A percentile compares a stretch with the other conserved stretches of the same genome.
Conservation (phyloP, 1,140 invertebrate species). For the Chionoecetes opilio region DNA sequence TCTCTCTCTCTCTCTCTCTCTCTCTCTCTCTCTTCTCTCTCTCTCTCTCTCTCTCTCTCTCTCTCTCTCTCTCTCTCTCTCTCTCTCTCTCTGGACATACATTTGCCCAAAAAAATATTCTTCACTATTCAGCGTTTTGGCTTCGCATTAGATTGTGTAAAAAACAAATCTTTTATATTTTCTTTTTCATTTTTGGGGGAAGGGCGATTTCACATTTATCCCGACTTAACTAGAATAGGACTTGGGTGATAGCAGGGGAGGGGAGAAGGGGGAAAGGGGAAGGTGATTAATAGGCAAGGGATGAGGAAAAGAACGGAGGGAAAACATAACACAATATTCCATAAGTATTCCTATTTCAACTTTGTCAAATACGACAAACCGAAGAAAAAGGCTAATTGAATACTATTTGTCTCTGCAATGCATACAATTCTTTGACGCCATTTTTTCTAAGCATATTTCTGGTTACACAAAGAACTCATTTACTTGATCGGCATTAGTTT, state of each 20-base stretch:
- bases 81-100: background rate
- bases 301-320: background rate
- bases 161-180: background rate
- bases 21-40: background rate
- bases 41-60: constrained; percentile 27
- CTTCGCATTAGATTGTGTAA: background rate
- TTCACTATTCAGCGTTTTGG: background rate
- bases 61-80: constrained; percentile 27
- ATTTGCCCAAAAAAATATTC: background rate
- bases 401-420: too few species aligned
- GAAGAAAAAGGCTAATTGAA: too few species aligned
- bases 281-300: background rate
- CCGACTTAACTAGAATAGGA: background rate
- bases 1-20: constrained; percentile 4
- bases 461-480: background rate
- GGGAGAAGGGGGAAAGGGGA: background rate
- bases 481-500: too few species aligned
- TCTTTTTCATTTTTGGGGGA: background rate
- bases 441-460: too few species aligned
- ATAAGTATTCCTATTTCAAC: background rate
- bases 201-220: background rate
- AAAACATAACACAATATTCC: background rate
- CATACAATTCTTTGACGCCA: too few species aligned
- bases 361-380: background rate
- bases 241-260: too few species aligned